Percentiles rank a stretch among this genome's conserved stretches.
These are phyloP conservation scores for Oscarella lobularis DNA, from an alignment of 37 sponge, comb jelly and placozoan genomes.

Conservation along the genomic window DNA sequence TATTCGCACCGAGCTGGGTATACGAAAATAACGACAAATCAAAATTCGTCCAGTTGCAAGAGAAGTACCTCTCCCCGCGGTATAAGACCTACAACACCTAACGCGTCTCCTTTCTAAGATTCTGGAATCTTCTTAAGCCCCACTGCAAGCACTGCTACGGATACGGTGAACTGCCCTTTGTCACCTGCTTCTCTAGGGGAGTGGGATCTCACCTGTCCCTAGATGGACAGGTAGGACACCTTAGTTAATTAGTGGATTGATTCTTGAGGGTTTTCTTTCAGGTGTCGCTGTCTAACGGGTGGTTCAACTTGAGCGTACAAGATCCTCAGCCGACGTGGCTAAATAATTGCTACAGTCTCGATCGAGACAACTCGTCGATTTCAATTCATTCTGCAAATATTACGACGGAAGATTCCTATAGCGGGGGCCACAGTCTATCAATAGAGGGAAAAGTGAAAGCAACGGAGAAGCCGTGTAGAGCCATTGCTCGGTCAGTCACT, in stretches of 20 bases:
- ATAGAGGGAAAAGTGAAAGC: no score
- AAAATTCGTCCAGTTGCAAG: constrained; percentile 62
- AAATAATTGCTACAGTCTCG: constrained; percentile 17
- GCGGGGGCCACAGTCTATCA: constrained; percentile 12
- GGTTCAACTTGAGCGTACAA: constrained; percentile 73
- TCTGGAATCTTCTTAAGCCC: constrained; percentile 23
- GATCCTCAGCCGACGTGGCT: constrained; percentile 57
- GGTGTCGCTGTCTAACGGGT: constrained; percentile 21
- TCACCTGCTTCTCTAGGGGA: constrained; percentile 16
- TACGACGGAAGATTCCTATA: constrained; percentile 6
- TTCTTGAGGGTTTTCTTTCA: constrained; percentile 5
- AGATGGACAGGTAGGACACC: not conserved
- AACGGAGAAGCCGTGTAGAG: no score
- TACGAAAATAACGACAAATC: constrained; percentile 69
- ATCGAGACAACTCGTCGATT: not conserved
- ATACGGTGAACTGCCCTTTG: constrained; percentile 1
- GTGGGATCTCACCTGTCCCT: not conserved
- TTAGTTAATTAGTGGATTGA: not conserved
- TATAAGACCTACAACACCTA: no score
- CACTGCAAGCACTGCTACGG: constrained; percentile 3
- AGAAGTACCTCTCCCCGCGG: no score
- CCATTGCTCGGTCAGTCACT: no score
- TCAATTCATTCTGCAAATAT: constrained; percentile 3
- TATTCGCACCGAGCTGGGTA: constrained; percentile 99
- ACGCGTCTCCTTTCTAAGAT: constrained; percentile 10